These are phyloP conservation scores for Bufotes viridis DNA, from an alignment of 2,797 vertebrate genomes.

Conservation along the genomic window DNA sequence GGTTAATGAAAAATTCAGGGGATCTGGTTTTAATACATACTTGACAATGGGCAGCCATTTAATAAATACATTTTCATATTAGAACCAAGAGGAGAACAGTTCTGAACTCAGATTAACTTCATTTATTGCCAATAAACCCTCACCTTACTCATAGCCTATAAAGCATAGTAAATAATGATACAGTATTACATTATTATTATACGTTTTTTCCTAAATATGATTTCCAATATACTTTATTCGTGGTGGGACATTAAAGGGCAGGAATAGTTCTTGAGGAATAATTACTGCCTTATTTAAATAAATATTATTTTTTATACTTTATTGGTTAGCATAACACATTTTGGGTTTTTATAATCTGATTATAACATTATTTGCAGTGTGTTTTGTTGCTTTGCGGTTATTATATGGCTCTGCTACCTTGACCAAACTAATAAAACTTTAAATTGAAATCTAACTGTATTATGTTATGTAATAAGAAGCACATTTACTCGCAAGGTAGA, in stretches of 20 bases:
- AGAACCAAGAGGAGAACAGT: conserved; percentile 36
- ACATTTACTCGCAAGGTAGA: conserved; percentile 21
- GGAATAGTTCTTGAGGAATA: conserved; percentile 32
- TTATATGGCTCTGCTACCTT: conserved; percentile 23
- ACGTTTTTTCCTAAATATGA: conserved; percentile 14
- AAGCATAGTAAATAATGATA: conserved; percentile 25
- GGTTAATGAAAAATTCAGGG: neutral
- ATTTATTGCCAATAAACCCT: conserved; percentile 39
- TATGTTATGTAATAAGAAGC: conserved; percentile 41
- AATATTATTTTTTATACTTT: conserved; percentile 54
- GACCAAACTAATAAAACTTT: conserved; percentile 44
- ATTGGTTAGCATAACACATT: conserved; percentile 48
- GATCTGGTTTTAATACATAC: conserved; percentile 5
- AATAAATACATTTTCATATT: neutral
- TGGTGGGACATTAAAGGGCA: conserved; percentile 13
- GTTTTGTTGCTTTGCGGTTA: conserved; percentile 37
- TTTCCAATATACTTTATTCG: conserved; percentile 55
- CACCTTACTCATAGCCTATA: conserved; percentile 13
- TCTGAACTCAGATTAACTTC: conserved; percentile 35
- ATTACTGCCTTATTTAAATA: conserved; percentile 54
- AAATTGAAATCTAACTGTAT: conserved; percentile 47
- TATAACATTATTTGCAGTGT: conserved; percentile 32
- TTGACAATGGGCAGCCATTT: neutral
- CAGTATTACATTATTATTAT: conserved; percentile 25
- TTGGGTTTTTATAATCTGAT: conserved; percentile 34